Percentiles rank a stretch among this genome's conserved stretches.
phyloP scores from a whole-genome alignment of 2,888 invertebrate species.

The Selenia dentaria region DNA sequence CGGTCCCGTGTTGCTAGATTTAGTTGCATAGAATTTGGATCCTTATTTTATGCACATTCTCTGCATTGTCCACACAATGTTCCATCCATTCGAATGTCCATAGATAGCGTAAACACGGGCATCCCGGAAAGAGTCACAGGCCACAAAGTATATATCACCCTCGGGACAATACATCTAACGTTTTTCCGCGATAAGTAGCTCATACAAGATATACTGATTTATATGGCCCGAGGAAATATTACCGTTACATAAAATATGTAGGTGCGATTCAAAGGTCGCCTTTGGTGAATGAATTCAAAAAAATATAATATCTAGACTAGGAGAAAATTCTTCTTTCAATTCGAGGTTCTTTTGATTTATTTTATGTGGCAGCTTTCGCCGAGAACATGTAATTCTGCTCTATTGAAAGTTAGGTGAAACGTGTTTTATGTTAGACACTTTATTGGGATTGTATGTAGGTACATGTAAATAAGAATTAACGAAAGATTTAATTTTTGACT shows the following conservation, averaged over 20 bases:
- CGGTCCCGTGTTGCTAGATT: too few species aligned
- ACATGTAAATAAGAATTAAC: too few species aligned
- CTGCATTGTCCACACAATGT: too few species aligned
- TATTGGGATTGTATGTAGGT: too few species aligned
- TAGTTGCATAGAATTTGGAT: too few species aligned
- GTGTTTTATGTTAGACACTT: neutral
- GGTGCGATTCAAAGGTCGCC: conserved; percentile 37
- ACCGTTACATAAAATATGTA: conserved; percentile 35
- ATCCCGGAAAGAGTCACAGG: conserved; percentile 52
- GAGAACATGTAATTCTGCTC: conserved; percentile 2
- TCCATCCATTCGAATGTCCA: too few species aligned
- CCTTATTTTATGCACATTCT: too few species aligned
- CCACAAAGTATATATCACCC: conserved; percentile 46
- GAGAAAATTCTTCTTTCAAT: conserved; percentile 4
- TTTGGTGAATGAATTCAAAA: conserved; percentile 39
- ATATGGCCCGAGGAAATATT: conserved; percentile 66
- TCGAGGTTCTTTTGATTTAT: conserved; percentile 16
- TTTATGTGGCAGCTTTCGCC: conserved; percentile 10
- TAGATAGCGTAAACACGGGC: conserved; percentile 38
- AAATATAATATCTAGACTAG: conserved; percentile 25
- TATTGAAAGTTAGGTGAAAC: conserved; percentile 11
- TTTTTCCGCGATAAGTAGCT: conserved; percentile 71
- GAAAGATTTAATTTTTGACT: too few species aligned
- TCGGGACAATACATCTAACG: conserved; percentile 68
- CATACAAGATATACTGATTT: conserved; percentile 73